Evolutionary conservation across 2,797 vertebrate genomes (phyloP), one percentile per base, ranked within the genome.

Genomic region (Pogonophryne albipinna): DNA sequence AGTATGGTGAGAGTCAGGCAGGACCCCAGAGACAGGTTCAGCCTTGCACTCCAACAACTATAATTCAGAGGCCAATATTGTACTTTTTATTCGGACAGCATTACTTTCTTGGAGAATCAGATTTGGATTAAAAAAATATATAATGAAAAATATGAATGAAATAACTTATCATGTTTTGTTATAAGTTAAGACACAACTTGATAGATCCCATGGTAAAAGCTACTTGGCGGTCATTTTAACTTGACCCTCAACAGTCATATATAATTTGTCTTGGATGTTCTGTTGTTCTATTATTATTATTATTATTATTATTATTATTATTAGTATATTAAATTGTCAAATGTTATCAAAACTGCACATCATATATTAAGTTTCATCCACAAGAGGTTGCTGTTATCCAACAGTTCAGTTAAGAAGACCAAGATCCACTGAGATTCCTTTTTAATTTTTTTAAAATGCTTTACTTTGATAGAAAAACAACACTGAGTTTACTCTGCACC

Each of bases 301-400:
- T 23, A 23, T 23, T 23, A 23, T 23, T 23, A 23, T 23, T 27
- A 27, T 27, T 27, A 27, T 27, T 27, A 27, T 27, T 27, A 27
- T 27, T 27, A 27, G 4, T 27, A 27, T 27, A 27, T 27, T 27
- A 13, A 47, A 9, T 5, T 49, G 15, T 19, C 1, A n/a, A 27
- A 11, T 72, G 52, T 46, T 23, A 16, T 27, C 23, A 27, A 27
- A 27, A 27, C 23, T 27, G 23, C 23, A 27, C 23, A 27, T 6
- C 3, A 46, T 5, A 45, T 23, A 79, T 59, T n/a, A 62, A 6
- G 8, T 69, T 83, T 71, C 12, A 9, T 82, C 89, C 92, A 92
- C 90, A 86, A 87, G 92, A 90, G 79, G 89, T 60, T 78, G 14
- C 86, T 90, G 56, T 86, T 61, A 73, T 76, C 56, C 74, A 78